phyloP scores from a whole-genome alignment of 2,797 vertebrate species.

The Kryptopterus vitreolus region DNA sequence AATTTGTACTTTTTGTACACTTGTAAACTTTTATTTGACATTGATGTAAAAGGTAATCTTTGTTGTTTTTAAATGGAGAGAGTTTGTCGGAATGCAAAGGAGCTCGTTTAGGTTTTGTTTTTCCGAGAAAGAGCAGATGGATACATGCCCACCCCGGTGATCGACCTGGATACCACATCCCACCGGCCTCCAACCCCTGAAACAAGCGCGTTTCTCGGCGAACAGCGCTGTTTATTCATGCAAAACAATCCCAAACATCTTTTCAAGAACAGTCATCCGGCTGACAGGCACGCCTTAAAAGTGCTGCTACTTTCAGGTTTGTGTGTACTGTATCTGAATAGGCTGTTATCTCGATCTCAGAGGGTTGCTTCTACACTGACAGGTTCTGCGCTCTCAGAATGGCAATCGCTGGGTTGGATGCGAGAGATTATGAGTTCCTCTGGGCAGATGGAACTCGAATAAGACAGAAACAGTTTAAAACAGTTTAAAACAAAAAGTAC shows the following conservation, averaged over 20 bases:
- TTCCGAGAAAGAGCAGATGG: background rate
- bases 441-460: background rate
- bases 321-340: slow-evolving; percentile 3
- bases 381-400: background rate
- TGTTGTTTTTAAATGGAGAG: too few relatives aligned
- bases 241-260: slow-evolving; percentile 10
- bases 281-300: slow-evolving; percentile 3
- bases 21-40: too few relatives aligned
- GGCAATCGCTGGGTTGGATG: background rate
- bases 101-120: background rate
- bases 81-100: background rate
- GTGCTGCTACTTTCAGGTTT: slow-evolving; percentile 1
- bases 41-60: too few relatives aligned
- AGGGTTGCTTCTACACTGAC: slow-evolving; percentile 11
- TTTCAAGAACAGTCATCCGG: background rate
- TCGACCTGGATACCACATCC: too few relatives aligned
- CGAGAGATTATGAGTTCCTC: background rate
- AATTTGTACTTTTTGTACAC: too few relatives aligned
- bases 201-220: background rate
- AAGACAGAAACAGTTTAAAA: background rate
- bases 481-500: slow-evolving; percentile 1
- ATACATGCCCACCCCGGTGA: background rate
- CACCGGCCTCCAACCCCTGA: too few relatives aligned
- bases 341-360: slow-evolving; percentile 15
- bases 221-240: background rate